Conservation (phyloP, 2,113 vertebrate species). For the Bucco capensis region DNA sequence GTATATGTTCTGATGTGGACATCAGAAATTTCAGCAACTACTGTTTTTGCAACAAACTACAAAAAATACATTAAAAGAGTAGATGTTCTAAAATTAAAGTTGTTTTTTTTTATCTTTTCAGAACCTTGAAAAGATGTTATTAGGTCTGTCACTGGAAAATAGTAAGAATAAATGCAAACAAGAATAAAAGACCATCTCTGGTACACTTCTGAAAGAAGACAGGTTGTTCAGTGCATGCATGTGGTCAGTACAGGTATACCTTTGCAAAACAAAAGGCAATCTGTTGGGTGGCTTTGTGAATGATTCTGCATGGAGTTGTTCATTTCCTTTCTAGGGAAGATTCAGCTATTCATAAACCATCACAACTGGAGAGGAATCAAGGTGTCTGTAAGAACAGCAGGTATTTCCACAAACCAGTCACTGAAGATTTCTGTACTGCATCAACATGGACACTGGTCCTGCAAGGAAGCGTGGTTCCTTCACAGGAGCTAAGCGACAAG, state of each 20-base stretch:
- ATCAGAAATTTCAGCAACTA: neutral
- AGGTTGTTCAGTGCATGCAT: neutral
- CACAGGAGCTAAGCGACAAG: neutral
- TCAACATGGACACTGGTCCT: neutral
- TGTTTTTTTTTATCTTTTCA: neutral
- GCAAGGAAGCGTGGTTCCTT: neutral
- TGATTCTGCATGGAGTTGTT: neutral
- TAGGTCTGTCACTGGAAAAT: neutral
- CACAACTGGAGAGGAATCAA: neutral
- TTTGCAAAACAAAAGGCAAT: neutral
- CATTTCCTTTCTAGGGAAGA: neutral
- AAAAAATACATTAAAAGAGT: neutral
- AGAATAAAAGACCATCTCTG: neutral
- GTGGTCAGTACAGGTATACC: neutral
- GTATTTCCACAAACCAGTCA: neutral
- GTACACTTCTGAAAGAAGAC: neutral
- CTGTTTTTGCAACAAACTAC: constrained; percentile 19
- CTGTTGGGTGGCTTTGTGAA: neutral
- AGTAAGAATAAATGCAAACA: neutral
- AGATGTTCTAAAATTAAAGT: neutral
- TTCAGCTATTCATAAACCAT: neutral
- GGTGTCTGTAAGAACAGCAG: neutral
- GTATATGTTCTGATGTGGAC: constrained; percentile 52
- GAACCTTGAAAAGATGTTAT: neutral
- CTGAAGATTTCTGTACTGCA: neutral